Percentiles rank a stretch among this genome's conserved stretches.
Conservation (phyloP, 2,113 vertebrate species). For the Paedocypris sp. region DNA sequence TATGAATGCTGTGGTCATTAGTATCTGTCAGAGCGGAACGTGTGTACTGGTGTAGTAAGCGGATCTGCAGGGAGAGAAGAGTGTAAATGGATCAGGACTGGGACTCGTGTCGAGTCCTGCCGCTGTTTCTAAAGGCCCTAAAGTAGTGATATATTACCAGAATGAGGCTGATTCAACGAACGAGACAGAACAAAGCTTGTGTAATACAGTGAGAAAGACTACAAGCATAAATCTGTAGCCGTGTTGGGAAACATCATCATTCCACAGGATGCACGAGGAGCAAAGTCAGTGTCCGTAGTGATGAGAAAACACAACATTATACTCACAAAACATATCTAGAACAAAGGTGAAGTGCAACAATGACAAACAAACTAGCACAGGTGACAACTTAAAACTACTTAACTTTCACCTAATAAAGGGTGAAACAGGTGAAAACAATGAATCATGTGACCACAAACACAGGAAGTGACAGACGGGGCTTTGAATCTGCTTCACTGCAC, state of each 20-base stretch:
- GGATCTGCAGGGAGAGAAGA: neutral
- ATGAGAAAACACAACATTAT: neutral
- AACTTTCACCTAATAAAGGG: too few relatives aligned
- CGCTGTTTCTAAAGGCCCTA: neutral
- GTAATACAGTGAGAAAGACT: too few relatives aligned
- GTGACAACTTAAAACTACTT: too few relatives aligned
- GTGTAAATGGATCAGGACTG: neutral
- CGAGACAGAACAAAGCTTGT: neutral
- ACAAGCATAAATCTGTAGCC: too few relatives aligned
- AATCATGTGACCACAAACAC: too few relatives aligned
- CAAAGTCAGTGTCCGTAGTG: too few relatives aligned
- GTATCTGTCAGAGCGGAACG: slow-evolving; percentile 2
- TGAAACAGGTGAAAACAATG: too few relatives aligned
- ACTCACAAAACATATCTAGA: too few relatives aligned
- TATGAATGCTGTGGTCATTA: slow-evolving; percentile 5
- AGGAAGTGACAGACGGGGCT: too few relatives aligned
- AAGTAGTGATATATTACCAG: neutral
- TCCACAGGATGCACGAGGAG: neutral
- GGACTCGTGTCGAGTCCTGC: neutral
- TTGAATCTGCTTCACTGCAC: too few relatives aligned
- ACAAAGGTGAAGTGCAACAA: too few relatives aligned
- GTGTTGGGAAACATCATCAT: neutral
- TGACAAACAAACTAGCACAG: too few relatives aligned
- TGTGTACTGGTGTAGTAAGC: neutral
- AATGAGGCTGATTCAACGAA: neutral